These are phyloP conservation scores for Moxostoma hubbsi DNA, from an alignment of 2,797 vertebrate species.

Conservation along the genomic window DNA sequence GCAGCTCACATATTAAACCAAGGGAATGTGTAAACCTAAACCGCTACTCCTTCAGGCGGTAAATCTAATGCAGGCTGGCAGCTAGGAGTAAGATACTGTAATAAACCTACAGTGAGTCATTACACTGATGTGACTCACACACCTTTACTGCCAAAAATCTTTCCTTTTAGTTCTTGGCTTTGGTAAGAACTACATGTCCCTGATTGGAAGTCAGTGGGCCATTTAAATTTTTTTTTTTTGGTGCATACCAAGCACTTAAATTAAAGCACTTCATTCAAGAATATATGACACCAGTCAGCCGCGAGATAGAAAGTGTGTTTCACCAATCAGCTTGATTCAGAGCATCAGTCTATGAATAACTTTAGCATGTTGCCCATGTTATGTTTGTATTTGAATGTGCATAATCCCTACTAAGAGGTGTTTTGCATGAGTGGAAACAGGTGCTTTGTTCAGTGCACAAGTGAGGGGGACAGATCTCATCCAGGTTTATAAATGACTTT, in stretches of 20 bases:
- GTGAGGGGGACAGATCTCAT: conserved; percentile 1
- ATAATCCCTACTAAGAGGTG: not conserved
- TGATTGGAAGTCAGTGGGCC: conserved; percentile 9
- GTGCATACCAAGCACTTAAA: not conserved
- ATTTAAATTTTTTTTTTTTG: not conserved
- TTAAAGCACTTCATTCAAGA: conserved; percentile 7
- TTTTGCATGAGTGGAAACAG: not conserved
- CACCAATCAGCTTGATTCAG: conserved; percentile 10
- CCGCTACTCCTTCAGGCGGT: conserved; percentile 1
- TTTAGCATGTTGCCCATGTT: not conserved
- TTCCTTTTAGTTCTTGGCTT: conserved; percentile 35
- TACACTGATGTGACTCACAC: conserved; percentile 40
- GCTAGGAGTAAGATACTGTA: conserved; percentile 24
- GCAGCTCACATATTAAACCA: not conserved
- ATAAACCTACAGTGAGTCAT: conserved; percentile 48
- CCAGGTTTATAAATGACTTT: not conserved
- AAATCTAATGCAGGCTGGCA: conserved; percentile 30
- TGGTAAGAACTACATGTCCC: not conserved
- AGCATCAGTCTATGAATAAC: not conserved
- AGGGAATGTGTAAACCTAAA: conserved; percentile 9
- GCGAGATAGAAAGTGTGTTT: not conserved
- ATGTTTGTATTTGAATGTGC: not conserved
- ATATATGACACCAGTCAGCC: conserved; percentile 11
- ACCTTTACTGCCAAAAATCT: conserved; percentile 33
- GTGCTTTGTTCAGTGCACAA: not conserved